phyloP scores from a whole-genome alignment of 2,113 vertebrate genomes.

The Chamaetylas fuelleborni region DNA sequence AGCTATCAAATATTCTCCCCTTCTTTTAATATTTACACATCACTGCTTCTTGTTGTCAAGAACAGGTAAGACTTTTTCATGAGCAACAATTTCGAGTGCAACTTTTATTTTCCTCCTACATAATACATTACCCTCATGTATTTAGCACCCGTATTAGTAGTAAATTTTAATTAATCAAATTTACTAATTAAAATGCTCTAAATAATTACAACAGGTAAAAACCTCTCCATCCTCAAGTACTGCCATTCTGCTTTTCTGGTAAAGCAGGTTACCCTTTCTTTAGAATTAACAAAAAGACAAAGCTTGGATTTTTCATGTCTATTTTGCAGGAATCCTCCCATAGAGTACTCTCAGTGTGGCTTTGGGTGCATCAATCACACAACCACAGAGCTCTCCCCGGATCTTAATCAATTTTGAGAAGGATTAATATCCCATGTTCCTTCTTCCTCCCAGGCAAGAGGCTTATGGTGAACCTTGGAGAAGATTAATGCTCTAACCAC shows the following conservation, averaged over 20 bases:
- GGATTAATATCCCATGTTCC: neutral
- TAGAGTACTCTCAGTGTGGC: neutral
- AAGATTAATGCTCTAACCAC: neutral
- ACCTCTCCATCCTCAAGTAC: neutral
- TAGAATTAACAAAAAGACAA: neutral
- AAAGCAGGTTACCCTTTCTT: neutral
- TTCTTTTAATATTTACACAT: neutral
- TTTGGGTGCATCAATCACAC: neutral
- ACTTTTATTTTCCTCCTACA: neutral
- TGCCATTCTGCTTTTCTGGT: neutral
- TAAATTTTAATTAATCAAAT: neutral
- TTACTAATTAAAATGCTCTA: neutral
- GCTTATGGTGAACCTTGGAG: neutral
- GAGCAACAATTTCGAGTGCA: neutral
- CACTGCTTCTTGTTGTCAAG: neutral
- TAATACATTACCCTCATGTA: neutral
- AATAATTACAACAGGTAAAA: neutral
- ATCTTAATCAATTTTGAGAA: conserved; percentile 4
- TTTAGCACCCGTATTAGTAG: neutral
- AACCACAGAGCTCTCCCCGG: neutral
- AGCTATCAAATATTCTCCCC: neutral
- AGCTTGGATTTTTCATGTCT: neutral
- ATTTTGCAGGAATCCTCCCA: neutral
- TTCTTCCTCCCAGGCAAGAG: neutral
- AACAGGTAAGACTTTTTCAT: neutral